Percentiles rank a stretch among this genome's conserved stretches.
Conservation (phyloP, 2,113 vertebrate species). For the Pluvialis apricaria region DNA sequence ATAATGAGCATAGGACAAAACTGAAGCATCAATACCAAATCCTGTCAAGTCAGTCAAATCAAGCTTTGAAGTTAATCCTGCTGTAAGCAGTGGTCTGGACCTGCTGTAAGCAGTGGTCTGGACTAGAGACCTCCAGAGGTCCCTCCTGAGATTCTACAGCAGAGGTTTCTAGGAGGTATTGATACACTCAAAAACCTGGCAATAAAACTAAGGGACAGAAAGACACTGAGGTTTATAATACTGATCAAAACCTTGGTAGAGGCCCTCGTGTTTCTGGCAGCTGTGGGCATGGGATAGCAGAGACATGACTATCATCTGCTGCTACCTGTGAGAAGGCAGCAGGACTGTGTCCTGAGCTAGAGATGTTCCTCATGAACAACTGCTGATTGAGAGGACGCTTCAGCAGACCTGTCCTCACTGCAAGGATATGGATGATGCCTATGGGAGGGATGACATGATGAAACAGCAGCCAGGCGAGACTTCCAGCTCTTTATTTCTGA, state of each 20-base stretch:
- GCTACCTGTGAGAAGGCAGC: neutral
- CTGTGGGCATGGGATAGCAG: neutral
- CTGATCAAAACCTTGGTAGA: neutral
- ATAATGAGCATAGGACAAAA: neutral
- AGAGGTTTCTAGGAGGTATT: neutral
- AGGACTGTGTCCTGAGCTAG: neutral
- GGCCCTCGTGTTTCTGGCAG: neutral
- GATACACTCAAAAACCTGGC: neutral
- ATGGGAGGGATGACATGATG: neutral
- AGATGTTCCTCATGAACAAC: accelerated
- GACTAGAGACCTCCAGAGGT: neutral
- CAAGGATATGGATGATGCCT: neutral
- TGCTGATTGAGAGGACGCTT: accelerated
- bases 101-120: neutral
- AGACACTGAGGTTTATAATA: neutral
- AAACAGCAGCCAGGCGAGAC: neutral
- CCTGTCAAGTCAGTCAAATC: neutral
- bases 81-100: neutral
- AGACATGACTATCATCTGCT: neutral
- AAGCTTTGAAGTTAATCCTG: neutral
- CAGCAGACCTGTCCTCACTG: neutral
- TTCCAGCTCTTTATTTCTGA: neutral
- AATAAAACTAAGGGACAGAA: neutral
- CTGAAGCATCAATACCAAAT: neutral
- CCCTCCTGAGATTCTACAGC: neutral